Percentiles rank a stretch among this genome's conserved stretches.
Conservation (phyloP, 1,140 invertebrate genomes). For the Drosophila tropicalis region DNA sequence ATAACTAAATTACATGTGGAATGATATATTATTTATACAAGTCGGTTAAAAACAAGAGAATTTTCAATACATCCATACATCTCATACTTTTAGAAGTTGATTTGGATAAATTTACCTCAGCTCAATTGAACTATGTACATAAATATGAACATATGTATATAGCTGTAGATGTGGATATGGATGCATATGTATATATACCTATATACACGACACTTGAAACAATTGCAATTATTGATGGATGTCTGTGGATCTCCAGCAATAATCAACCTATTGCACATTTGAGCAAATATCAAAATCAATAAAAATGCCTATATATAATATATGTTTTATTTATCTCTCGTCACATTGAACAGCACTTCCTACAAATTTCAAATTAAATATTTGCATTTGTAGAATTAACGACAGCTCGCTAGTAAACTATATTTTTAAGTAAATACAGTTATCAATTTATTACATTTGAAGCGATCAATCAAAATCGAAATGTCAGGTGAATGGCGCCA, state of each 20-base stretch:
- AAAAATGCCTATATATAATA: background rate
- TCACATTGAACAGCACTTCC: slow-evolving; percentile 38
- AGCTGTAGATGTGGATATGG: too few species aligned
- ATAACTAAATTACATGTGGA: too few species aligned
- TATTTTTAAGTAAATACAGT: background rate
- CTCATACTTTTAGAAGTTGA: background rate
- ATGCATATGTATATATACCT: too few species aligned
- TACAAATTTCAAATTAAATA: slow-evolving; percentile 51
- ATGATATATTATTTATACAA: too few species aligned
- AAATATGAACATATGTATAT: too few species aligned
- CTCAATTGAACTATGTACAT: background rate
- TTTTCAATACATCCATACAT: background rate
- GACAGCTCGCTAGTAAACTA: background rate
- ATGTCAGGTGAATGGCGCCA: slow-evolving; percentile 30
- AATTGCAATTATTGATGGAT: slow-evolving; percentile 33
- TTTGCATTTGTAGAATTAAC: slow-evolving; percentile 53
- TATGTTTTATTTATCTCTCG: background rate
- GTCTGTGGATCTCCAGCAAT: slow-evolving; percentile 30
- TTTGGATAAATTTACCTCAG: background rate
- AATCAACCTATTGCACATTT: slow-evolving; percentile 53
- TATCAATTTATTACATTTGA: slow-evolving; percentile 8
- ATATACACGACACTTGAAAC: too few species aligned
- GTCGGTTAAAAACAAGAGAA: too few species aligned
- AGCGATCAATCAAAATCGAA: background rate
- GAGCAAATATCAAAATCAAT: slow-evolving; percentile 42